phyloP scores from a whole-genome alignment of 1,140 invertebrate species.

The Drosophila miranda region DNA sequence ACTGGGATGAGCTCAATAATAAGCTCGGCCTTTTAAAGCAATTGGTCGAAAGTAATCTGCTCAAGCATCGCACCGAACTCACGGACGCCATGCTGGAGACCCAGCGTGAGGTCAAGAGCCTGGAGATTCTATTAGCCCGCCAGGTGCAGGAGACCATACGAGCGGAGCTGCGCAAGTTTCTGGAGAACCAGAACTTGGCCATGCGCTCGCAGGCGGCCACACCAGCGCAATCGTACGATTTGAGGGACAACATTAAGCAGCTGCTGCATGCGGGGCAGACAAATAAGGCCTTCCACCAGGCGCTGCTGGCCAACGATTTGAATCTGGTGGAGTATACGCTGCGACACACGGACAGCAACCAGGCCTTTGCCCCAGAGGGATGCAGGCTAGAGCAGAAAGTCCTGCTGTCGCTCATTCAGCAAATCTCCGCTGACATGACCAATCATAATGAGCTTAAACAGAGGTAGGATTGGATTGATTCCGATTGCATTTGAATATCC shows the following conservation, averaged over 20 bases:
- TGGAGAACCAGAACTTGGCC: slow-evolving; percentile 85
- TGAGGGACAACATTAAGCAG: slow-evolving; percentile 88
- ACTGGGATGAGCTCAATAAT: slow-evolving; percentile 65
- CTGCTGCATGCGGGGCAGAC: slow-evolving; percentile 89
- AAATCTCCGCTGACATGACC: slow-evolving; percentile 93
- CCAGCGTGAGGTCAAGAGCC: slow-evolving; percentile 73
- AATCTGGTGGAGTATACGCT: slow-evolving; percentile 92
- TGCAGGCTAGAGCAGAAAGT: slow-evolving; percentile 92
- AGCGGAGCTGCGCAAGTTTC: slow-evolving; percentile 83
- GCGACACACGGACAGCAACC: slow-evolving; percentile 89
- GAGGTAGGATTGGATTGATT: slow-evolving; percentile 84
- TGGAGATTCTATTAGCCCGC: slow-evolving; percentile 72
- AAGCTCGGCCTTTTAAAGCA: slow-evolving; percentile 67
- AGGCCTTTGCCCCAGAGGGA: slow-evolving; percentile 88
- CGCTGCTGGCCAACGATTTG: slow-evolving; percentile 93
- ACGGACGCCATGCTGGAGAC: slow-evolving; percentile 74
- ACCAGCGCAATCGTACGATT: slow-evolving; percentile 85
- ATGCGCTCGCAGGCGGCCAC: slow-evolving; percentile 88
- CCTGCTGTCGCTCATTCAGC: slow-evolving; percentile 94
- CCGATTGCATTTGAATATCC: slow-evolving; percentile 37
- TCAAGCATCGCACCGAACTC: slow-evolving; percentile 67
- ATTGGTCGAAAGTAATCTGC: slow-evolving; percentile 64
- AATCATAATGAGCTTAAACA: slow-evolving; percentile 94
- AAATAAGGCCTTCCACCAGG: slow-evolving; percentile 94
- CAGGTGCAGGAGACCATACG: slow-evolving; percentile 76